Base-by-base conservation (phyloP, 2,888 invertebrate species). In the Galeruca laticollis region DNA sequence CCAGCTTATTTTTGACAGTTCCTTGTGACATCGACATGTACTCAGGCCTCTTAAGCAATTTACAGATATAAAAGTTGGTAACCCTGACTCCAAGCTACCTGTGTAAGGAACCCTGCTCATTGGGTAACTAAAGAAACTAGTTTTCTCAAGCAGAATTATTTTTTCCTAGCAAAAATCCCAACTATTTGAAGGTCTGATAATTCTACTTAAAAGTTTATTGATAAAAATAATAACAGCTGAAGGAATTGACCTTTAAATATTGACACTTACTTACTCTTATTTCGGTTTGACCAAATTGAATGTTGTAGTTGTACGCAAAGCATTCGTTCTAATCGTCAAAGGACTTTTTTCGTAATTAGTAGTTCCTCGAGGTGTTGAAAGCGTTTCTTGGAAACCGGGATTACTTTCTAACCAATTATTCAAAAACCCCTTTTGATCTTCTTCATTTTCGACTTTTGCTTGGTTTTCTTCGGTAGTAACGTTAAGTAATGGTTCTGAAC, bases 241-340 rank as follows among this genome's bases (percentile, higher is more conserved):
- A 71, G 70, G 64, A 57, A 66, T 52, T 61, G 61, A 74, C 56
- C 2, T 70, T 69, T 47, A 70, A 68, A 70, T 68, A 71, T 61
- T 75, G 60, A 54, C 49, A 20, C 13, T 21, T 40, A 2, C 18
- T 13, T 21, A 33, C 31, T 40, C 35, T 70, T 76, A 75, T 74
- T 83, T 84, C 37, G 83, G 84, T 79, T 80, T 85, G 15, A 86
- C 83, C 75, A 85, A 81, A 81, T 86, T 85, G 75, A 86, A 86
- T 3, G 84, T 83, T 69, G 83, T 85, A 35, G 82, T 83, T 49
- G 78, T 81, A 59, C 83, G 75, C 71, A 86, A 77, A 37, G 84
- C 84, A 68, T 85, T 82, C n/a, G 86, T 85, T 57, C 86, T 77
- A 18, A 80, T 78, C 31, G 82, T 85, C 49, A 85, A 70, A 21